Evolutionary conservation across 2,888 invertebrate genomes (phyloP), one percentile per base, ranked within the genome.

Genomic region (Siphlonurus alternatus): DNA sequence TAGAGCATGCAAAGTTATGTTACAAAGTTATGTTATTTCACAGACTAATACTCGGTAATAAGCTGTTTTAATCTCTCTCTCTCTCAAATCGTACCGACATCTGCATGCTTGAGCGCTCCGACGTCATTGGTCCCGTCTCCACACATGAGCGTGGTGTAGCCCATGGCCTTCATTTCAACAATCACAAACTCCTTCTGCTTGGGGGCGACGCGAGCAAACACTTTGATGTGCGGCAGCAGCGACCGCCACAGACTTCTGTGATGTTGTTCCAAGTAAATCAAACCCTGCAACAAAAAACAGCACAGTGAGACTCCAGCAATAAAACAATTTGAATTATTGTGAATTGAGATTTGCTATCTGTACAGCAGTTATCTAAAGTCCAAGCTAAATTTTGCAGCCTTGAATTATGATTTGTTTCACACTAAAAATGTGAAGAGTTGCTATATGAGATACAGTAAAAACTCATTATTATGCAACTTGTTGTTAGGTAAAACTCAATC

Each of bases 41-140:
- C n/a, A n/a, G n/a, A n/a, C n/a, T n/a, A n/a, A n/a, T n/a, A n/a
- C n/a, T n/a, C n/a, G n/a, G n/a, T n/a, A n/a, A n/a, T n/a, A n/a
- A n/a, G n/a, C n/a, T n/a, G n/a, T n/a, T n/a, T n/a, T n/a, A n/a
- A n/a, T n/a, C n/a, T n/a, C n/a, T n/a, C n/a, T n/a, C n/a, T n/a
- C n/a, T n/a, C n/a, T n/a, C n/a, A n/a, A n/a, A n/a, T n/a, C 74
- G 70, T 66, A 82, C 87, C 87, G 72, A 92, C 96, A 77, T 99
- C 89, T 38, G 99, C 96, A 77, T 99, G 99, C 77, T 99, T 99
- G 62, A 99, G 78, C 2, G 96, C 96, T 20, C 99, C 99, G 15
- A 99, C 99, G 77, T 99, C 99, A 75, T 99, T 99, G 1, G 99
- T 99, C 64, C 99, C 99, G 78, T 99, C 99, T 1, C 99, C 99